Evolutionary conservation across 2,888 invertebrate genomes (phyloP).

Genomic region (Arge pagana): DNA sequence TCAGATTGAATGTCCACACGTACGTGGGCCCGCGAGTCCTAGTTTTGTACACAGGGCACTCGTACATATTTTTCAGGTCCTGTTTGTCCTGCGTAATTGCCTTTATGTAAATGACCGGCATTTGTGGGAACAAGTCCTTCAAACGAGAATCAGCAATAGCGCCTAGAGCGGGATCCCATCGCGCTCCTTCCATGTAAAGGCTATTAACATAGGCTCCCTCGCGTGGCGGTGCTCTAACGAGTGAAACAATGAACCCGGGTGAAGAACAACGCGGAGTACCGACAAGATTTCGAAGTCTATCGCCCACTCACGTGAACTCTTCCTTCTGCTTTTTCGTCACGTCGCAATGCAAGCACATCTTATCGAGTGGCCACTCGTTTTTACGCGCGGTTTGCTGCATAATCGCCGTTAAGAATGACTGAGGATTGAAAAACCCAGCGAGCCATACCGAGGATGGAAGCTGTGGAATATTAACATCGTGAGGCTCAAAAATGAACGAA

Average conservation of each 20-base stretch:
- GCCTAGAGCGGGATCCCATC: constrained; percentile 83
- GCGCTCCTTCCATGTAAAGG: constrained; percentile 91
- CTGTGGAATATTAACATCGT: constrained; percentile 49
- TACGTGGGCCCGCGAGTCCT: constrained; percentile 86
- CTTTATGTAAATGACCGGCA: constrained; percentile 89
- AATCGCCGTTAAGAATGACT: constrained; percentile 94
- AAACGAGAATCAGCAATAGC: constrained; percentile 82
- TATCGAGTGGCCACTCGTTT: constrained; percentile 95
- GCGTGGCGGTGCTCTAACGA: constrained; percentile 73
- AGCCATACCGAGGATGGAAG: constrained; percentile 90
- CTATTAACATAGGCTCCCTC: constrained; percentile 92
- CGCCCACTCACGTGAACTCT: constrained; percentile 72
- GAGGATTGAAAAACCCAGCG: constrained; percentile 95
- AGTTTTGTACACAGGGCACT: constrained; percentile 94
- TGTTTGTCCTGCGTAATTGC: constrained; percentile 88
- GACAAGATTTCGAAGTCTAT: background rate
- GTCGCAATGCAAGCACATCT: constrained; percentile 94
- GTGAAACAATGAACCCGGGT: constrained; percentile 15
- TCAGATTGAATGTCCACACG: constrained; percentile 95
- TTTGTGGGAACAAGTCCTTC: constrained; percentile 87
- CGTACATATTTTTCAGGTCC: constrained; percentile 84
- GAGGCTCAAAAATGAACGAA: background rate
- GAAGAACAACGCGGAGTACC: constrained; percentile 3
- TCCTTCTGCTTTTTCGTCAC: constrained; percentile 87
- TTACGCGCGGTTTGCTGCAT: constrained; percentile 97